Conservation (phyloP, 2,113 vertebrate species). For the Austrofundulus limnaeus region DNA sequence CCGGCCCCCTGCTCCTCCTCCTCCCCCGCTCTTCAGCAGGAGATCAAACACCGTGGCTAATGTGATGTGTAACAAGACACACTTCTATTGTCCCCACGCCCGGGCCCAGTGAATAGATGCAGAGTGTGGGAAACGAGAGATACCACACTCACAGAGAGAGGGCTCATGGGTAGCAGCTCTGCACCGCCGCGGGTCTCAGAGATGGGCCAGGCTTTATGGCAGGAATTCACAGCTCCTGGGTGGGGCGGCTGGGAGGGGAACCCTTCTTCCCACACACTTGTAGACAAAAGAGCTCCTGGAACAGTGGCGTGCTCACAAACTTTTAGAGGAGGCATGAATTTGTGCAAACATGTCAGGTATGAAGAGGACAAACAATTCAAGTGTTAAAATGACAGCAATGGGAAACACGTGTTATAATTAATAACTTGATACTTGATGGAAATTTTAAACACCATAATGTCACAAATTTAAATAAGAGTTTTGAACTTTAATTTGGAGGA, state of each 20-base stretch:
- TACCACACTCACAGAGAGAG: slow-evolving; percentile 84
- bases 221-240: slow-evolving; percentile 62
- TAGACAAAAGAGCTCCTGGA: slow-evolving; percentile 63
- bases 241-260: slow-evolving; percentile 59
- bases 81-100: slow-evolving; percentile 84
- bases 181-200: slow-evolving; percentile 52
- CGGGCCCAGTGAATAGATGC: slow-evolving; percentile 79
- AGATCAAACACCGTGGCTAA: slow-evolving; percentile 87
- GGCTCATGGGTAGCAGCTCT: slow-evolving; percentile 73
- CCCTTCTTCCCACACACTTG: slow-evolving; percentile 69
- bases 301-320: slow-evolving; percentile 47
- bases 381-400: too few species aligned
- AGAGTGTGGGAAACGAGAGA: slow-evolving; percentile 89
- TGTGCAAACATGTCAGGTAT: slow-evolving; percentile 43
- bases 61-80: slow-evolving; percentile 91
- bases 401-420: too few species aligned
- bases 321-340: slow-evolving; percentile 44
- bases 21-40: slow-evolving; percentile 69
- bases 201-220: slow-evolving; percentile 67
- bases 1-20: slow-evolving; percentile 64
- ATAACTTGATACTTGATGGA: not conserved
- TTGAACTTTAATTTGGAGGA: too few species aligned
- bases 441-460: not conserved
- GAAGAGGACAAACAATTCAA: slow-evolving; percentile 13
- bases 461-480: slow-evolving; percentile 2